Base-by-base conservation (phyloP, 2,113 vertebrate species). In the Columba livia region DNA sequence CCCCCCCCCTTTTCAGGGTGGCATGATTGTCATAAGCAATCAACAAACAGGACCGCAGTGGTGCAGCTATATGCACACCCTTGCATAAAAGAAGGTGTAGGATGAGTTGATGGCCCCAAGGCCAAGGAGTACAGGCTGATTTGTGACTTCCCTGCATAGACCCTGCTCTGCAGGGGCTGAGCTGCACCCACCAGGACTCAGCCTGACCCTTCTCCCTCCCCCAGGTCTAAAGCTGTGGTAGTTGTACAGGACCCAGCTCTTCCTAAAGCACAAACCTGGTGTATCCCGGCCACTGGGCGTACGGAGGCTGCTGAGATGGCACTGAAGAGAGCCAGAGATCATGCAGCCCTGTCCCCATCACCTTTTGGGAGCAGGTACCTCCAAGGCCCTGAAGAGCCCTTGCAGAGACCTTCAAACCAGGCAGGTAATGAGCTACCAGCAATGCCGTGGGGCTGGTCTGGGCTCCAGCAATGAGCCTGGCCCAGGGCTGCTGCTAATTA, bases 191-290 rank as follows among this genome's bases (percentile, higher is more conserved):
- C 15, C 1, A 2, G 26, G 10, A 21, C 54, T 73, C 50, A 36
- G 36, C 23, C 40, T 48, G 31, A 26, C 12, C 16, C 28, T 65
- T 57, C 19, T n/a, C 25, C 17, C 8, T 70, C 20, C 32, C 32
- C 12, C 47, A 62, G 20, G 10, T 15, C 36, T 23, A 25, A 82
- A 57, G 34, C 56, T 70, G 25, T 1, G 2, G 24, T 23, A 10
- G 15, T 8, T 31, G 20, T 11, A 12, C 0, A 0, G 58, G n/a
- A 42, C 15, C 1, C 0, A 0, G 0, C 44, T 56, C 24, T 13
- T 79, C 83, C 48, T 48, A 12, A 7, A 21, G 70, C 20, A 16
- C 2, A 11, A 10, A 17, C 8, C 17, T 10, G 13, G 31, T 6
- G 34, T 24, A 9, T 47, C 44, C n/a, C 9, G 6, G 16, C 40